phyloP scores from a whole-genome alignment of 1,140 invertebrate genomes.

The Drosophila pseudoananassae region DNA sequence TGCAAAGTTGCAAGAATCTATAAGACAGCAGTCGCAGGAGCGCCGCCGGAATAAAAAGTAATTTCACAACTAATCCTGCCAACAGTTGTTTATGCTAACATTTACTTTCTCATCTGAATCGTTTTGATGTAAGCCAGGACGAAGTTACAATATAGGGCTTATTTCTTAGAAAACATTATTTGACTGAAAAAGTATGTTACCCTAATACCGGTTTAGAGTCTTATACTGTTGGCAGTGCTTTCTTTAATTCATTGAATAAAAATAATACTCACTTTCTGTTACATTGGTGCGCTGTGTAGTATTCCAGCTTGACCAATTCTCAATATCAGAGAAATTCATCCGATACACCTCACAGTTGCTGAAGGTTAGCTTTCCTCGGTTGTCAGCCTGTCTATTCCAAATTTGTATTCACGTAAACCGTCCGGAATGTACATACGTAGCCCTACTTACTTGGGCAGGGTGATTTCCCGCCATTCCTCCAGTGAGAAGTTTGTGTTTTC shows the following conservation, averaged over 20 bases:
- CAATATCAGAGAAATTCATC: constrained; percentile 70
- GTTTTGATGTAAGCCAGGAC: constrained; percentile 7
- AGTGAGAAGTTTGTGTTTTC: constrained; percentile 84
- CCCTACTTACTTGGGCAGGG: constrained; percentile 84
- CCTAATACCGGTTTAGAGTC: too few species aligned
- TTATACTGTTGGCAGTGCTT: background rate
- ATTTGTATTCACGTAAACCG: background rate
- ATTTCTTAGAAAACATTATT: background rate
- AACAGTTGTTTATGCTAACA: constrained; percentile 21
- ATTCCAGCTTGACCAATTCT: constrained; percentile 68
- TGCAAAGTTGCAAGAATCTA: constrained; percentile 77
- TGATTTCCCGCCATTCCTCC: constrained; percentile 84
- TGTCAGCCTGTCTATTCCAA: constrained; percentile 64
- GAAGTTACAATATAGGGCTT: constrained; percentile 17
- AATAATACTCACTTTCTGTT: constrained; percentile 59
- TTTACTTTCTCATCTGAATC: constrained; percentile 14
- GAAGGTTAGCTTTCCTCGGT: constrained; percentile 62
- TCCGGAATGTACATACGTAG: fast-evolving
- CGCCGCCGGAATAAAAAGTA: constrained; percentile 25
- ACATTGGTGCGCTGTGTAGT: constrained; percentile 47
- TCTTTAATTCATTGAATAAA: background rate
- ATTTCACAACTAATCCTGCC: constrained; percentile 43
- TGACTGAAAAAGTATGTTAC: background rate
- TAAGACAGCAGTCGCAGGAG: constrained; percentile 29
- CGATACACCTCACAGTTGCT: constrained; percentile 84